These are phyloP conservation scores for Sphinx pinastri DNA, from an alignment of 2,888 invertebrate species.

Conservation along the genomic window DNA sequence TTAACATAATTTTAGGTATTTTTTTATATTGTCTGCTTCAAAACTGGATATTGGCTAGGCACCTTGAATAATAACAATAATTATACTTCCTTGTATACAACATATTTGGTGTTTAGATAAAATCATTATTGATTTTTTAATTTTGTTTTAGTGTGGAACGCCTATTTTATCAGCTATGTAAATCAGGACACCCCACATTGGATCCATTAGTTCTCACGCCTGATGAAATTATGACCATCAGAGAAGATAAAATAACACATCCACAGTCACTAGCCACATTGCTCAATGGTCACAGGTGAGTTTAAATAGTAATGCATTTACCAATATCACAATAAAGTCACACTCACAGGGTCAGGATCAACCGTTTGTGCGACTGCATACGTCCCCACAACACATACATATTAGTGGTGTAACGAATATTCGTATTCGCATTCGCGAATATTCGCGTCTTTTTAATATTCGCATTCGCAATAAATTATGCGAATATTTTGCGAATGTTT, in stretches of 20 bases:
- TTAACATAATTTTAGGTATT: background rate
- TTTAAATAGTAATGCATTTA: background rate
- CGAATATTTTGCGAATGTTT: no score
- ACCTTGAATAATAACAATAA: constrained; percentile 1
- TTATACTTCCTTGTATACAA: background rate
- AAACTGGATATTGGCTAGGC: background rate
- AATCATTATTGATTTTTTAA: background rate
- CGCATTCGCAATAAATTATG: no score
- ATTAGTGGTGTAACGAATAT: no score
- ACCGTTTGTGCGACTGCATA: no score
- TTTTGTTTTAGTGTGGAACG: constrained; percentile 94
- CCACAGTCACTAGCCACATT: constrained; percentile 92
- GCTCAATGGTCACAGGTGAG: constrained; percentile 94
- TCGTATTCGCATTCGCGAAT: no score
- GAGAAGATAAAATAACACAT: constrained; percentile 90
- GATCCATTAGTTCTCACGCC: constrained; percentile 92
- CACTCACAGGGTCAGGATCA: no score
- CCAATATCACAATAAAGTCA: no score
- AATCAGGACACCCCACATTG: constrained; percentile 93
- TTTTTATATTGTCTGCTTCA: background rate
- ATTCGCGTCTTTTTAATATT: no score
- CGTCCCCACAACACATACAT: no score
- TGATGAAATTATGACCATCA: constrained; percentile 90
- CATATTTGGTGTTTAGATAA: background rate
- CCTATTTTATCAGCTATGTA: constrained; percentile 92